phyloP scores from a whole-genome alignment of 2,113 vertebrate species.

The Saimiri boliviensis region DNA sequence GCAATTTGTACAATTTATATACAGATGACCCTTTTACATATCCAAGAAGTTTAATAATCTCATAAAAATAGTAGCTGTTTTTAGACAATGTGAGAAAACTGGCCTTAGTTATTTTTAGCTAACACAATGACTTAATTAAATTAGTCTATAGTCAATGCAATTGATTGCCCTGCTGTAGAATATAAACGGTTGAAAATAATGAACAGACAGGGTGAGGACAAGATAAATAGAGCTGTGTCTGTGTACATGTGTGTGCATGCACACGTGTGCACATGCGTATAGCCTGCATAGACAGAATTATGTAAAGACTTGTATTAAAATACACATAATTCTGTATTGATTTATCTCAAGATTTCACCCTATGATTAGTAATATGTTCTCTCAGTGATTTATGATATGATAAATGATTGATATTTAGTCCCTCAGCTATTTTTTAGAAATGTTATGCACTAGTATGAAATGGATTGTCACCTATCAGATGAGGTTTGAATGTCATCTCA shows the following conservation, averaged over 20 bases:
- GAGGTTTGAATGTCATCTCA: neutral
- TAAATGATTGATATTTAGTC: conserved; percentile 30
- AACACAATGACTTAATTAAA: conserved; percentile 43
- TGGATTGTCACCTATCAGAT: neutral
- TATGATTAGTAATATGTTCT: conserved; percentile 14
- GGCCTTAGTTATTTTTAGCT: conserved; percentile 17
- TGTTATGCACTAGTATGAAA: neutral
- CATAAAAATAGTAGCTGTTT: neutral
- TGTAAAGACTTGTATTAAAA: neutral
- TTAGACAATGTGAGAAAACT: conserved; percentile 37
- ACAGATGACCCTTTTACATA: conserved; percentile 1
- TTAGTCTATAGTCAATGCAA: neutral
- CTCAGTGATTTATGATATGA: neutral
- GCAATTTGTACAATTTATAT: conserved; percentile 63
- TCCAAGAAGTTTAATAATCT: conserved; percentile 31
- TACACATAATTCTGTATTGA: neutral
- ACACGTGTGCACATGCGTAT: neutral
- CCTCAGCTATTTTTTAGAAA: conserved; percentile 29
- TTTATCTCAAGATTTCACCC: neutral
- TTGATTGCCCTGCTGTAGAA: neutral
- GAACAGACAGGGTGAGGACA: neutral
- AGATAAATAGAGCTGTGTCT: neutral
- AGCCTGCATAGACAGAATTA: neutral
- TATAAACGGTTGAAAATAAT: conserved; percentile 33
- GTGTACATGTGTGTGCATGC: neutral